Conservation (phyloP, 2,888 invertebrate species). For the Margaritifera margaritifera region DNA sequence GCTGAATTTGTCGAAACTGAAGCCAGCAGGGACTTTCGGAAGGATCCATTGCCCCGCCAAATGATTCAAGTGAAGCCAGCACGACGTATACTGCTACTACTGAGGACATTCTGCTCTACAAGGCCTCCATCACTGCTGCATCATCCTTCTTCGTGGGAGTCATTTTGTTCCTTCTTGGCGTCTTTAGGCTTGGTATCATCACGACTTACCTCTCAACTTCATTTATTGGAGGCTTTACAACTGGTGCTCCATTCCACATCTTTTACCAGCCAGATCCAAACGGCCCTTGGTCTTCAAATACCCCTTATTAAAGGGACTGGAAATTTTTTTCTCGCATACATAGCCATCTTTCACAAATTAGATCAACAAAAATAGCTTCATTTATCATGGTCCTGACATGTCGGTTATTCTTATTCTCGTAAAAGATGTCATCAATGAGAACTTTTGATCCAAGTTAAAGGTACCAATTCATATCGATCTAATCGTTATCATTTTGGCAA, state of each 20-base stretch:
- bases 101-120: slow-evolving; percentile 27
- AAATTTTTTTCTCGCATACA: slow-evolving; percentile 74
- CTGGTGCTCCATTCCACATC: slow-evolving; percentile 55
- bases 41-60: too few species aligned
- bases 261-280: slow-evolving; percentile 51
- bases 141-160: slow-evolving; percentile 47
- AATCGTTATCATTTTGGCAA: slow-evolving; percentile 56
- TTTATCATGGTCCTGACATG: slow-evolving; percentile 80
- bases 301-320: slow-evolving; percentile 40
- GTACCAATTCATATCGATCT: slow-evolving; percentile 68
- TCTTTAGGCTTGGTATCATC: slow-evolving; percentile 47
- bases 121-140: slow-evolving; percentile 47
- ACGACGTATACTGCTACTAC: neutral
- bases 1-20: slow-evolving; percentile 48
- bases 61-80: too few species aligned
- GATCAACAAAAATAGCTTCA: slow-evolving; percentile 79
- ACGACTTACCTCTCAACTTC: slow-evolving; percentile 53
- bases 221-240: slow-evolving; percentile 61
- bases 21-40: slow-evolving; percentile 7
- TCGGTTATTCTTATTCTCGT: slow-evolving; percentile 77
- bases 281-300: slow-evolving; percentile 43
- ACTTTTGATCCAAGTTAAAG: slow-evolving; percentile 51
- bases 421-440: slow-evolving; percentile 66
- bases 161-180: slow-evolving; percentile 46
- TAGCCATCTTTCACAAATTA: slow-evolving; percentile 77